A percentile compares a stretch with the other conserved stretches of the same genome.
Conservation (phyloP, 2,113 vertebrate genomes). For the Bubo blakistoni region DNA sequence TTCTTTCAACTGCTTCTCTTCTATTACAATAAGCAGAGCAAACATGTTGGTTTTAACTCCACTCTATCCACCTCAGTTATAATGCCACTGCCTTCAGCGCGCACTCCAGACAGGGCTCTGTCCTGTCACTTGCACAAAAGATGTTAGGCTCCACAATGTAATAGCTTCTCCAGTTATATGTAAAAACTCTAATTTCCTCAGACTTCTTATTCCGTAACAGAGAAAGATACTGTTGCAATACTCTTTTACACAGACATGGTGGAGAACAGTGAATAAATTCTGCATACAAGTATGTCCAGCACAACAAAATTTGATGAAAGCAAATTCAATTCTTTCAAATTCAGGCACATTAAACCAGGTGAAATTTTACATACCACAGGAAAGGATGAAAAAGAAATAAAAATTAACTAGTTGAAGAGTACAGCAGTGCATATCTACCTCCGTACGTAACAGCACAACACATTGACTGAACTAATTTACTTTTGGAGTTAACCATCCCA, state of each 20-base stretch:
- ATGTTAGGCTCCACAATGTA: fast-evolving
- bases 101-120: not conserved
- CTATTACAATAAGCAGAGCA: not conserved
- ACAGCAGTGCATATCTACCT: not conserved
- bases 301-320: not conserved
- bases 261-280: not conserved
- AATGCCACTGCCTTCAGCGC: not conserved
- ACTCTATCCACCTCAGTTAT: not conserved
- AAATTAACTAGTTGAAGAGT: not conserved
- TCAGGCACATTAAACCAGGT: not conserved
- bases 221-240: not conserved
- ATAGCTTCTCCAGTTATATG: not conserved
- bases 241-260: not conserved
- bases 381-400: not conserved
- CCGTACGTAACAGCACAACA: not conserved
- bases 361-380: not conserved
- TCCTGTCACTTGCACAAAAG: not conserved
- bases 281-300: too few relatives aligned
- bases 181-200: not conserved
- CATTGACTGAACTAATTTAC: not conserved
- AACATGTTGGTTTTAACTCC: not conserved
- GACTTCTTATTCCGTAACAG: not conserved
- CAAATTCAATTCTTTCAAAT: not conserved
- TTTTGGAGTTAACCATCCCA: not conserved
- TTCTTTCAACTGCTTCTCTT: not conserved